phyloP scores from a whole-genome alignment of 2,888 invertebrate genomes.

The Sepioteuthis lessoniana region DNA sequence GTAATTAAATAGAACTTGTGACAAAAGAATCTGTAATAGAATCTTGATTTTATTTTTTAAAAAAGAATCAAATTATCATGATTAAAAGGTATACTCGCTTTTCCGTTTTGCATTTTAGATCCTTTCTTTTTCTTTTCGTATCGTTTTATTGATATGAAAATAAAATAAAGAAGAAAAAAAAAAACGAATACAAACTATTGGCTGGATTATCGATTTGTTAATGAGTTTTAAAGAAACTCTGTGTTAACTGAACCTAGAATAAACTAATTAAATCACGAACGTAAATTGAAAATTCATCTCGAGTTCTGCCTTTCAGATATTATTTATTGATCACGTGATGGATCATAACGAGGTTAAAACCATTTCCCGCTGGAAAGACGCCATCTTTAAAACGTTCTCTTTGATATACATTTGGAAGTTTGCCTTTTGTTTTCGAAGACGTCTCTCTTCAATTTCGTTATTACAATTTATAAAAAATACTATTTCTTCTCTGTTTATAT shows the following conservation, averaged over 20 bases:
- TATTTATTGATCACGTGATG: not conserved
- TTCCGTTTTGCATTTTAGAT: not conserved
- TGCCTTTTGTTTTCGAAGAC: not conserved
- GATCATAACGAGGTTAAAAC: not conserved
- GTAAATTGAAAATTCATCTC: not conserved
- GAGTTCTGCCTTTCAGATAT: not conserved
- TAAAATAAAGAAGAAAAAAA: not conserved
- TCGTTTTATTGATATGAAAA: not conserved
- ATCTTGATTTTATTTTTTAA: not conserved
- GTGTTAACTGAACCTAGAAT: not conserved
- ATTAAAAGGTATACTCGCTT: not conserved
- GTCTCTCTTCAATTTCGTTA: no score
- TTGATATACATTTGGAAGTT: not conserved
- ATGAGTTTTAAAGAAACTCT: constrained; percentile 6
- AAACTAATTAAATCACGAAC: constrained; percentile 21
- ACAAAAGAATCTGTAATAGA: constrained; percentile 23
- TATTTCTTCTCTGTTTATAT: no score
- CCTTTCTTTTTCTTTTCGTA: not conserved
- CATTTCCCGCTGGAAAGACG: not conserved
- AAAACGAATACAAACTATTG: not conserved
- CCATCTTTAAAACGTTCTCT: constrained; percentile 1
- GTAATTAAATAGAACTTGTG: not conserved
- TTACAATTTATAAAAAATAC: no score
- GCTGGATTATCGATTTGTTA: not conserved
- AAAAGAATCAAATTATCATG: constrained; percentile 1